phyloP scores from a whole-genome alignment of 2,888 invertebrate genomes.

The Resseliella maxima region DNA sequence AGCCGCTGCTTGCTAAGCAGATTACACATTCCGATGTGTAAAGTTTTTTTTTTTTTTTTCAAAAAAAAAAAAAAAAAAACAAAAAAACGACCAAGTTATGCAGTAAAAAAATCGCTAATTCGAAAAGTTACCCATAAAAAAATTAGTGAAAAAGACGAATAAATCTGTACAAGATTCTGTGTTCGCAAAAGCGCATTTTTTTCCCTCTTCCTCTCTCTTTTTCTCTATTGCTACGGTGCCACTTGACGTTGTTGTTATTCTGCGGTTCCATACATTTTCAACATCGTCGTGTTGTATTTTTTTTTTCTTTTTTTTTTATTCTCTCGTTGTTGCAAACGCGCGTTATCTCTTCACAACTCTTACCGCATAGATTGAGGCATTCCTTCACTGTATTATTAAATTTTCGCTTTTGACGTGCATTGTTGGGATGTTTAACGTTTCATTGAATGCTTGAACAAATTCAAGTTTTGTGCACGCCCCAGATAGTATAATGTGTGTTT shows the following conservation, averaged over 20 bases:
- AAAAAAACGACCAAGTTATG: conserved; percentile 42
- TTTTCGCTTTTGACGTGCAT: conserved; percentile 44
- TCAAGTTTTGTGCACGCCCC: not conserved
- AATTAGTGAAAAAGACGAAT: conserved; percentile 38
- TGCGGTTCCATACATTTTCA: not conserved
- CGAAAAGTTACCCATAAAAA: conserved; percentile 46
- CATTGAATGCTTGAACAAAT: not conserved
- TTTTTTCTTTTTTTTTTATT: too few relatives aligned
- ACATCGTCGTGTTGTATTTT: not conserved
- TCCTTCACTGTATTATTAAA: conserved; percentile 37
- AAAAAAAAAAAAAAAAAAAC: too few relatives aligned
- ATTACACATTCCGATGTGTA: conserved; percentile 53
- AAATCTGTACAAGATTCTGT: conserved; percentile 28
- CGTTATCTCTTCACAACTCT: conserved; percentile 16
- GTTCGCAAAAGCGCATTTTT: conserved; percentile 7
- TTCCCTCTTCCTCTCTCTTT: not conserved
- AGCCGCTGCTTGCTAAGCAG: conserved; percentile 19
- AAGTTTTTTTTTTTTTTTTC: conserved; percentile 7
- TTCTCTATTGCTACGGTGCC: not conserved
- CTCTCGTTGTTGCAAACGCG: too few relatives aligned
- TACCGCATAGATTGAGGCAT: not conserved
- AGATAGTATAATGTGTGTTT: too few relatives aligned
- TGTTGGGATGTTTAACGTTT: conserved; percentile 32
- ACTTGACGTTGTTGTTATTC: not conserved
- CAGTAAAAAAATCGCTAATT: conserved; percentile 43